Conservation (phyloP, 53 echinoderm and acorn worm species). For the Pentamera pediparva region DNA sequence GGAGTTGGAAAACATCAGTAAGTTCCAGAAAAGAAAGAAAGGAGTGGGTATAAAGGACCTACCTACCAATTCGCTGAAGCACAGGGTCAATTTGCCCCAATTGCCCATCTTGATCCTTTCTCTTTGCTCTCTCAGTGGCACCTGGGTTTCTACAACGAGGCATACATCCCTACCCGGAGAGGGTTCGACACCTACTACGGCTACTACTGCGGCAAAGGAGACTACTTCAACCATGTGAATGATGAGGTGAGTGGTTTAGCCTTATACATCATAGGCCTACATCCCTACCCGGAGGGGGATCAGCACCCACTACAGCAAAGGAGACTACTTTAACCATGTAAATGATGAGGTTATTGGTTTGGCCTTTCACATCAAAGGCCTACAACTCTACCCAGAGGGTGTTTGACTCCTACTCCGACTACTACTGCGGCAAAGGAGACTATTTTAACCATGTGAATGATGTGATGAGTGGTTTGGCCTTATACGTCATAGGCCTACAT, state of each 20-base stretch:
- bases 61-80: too few relatives aligned
- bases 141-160: slow-evolving; percentile 68
- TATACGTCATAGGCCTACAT: slow-evolving; percentile 65
- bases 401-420: slow-evolving; percentile 51
- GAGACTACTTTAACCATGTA: slow-evolving; percentile 11
- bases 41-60: too few relatives aligned
- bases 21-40: too few relatives aligned
- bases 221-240: slow-evolving; percentile 25
- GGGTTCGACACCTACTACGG: slow-evolving; percentile 84
- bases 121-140: slow-evolving; percentile 66
- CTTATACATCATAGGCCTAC: too few relatives aligned
- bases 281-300: too few relatives aligned
- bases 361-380: too few relatives aligned
- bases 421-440: slow-evolving; percentile 59
- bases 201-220: slow-evolving; percentile 60
- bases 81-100: too few relatives aligned
- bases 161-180: slow-evolving; percentile 56
- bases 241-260: background rate
- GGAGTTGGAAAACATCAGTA: too few relatives aligned
- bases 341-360: background rate
- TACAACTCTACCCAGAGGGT: too few relatives aligned
- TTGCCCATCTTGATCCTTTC: background rate
- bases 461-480: slow-evolving; percentile 17
- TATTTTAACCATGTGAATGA: slow-evolving; percentile 16
- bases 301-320: slow-evolving; percentile 62